Base-by-base conservation (phyloP, 2,888 invertebrate species). In the Kuschelorhynchus macadamiae region DNA sequence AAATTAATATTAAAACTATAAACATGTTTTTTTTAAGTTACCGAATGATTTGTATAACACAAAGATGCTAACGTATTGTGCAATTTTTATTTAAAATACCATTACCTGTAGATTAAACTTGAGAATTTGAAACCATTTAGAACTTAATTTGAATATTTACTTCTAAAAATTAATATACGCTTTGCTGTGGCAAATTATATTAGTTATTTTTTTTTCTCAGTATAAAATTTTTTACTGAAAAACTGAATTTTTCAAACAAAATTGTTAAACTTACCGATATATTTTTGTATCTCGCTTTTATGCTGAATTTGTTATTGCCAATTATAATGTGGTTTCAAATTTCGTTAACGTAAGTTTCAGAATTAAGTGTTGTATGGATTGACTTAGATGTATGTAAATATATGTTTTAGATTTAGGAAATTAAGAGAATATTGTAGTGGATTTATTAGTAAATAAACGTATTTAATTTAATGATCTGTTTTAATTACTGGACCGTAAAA, bases 311-410 rank as follows among this genome's bases (percentile, higher is more conserved):
- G n/a, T n/a, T n/a, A n/a, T n/a, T n/a, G n/a, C n/a, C n/a, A n/a
- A n/a, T n/a, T n/a, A n/a, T n/a, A n/a, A n/a, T n/a, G 25, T 39
- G 39, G 47, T 39, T 47, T 49, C 46, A 21, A 16, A 49, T 59
- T 59, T 47, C 39, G 11, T 11, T n/a, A 39, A 30, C 25, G 30
- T 42, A 60, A 53, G 44, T 47, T 66, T 60, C 60, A 46, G 42
- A 67, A 46, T 56, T 67, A 56, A 67, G 63, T 63, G 67, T 67
- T 67, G 49, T 67, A 57, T 57, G 67, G 59, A 66, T 52, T 52
- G 71, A 75, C 74, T 77, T 78, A 70, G 77, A 76, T 78, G 76
- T 77, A 73, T 79, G 78, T 79, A 79, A 76, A 79, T 80, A 80
- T 76, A 78, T 80, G 79, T 80, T 79, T 78, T 79, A 72, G 76